phyloP scores from a whole-genome alignment of 2,113 vertebrate species.

The Corythoichthys haematopterus region DNA sequence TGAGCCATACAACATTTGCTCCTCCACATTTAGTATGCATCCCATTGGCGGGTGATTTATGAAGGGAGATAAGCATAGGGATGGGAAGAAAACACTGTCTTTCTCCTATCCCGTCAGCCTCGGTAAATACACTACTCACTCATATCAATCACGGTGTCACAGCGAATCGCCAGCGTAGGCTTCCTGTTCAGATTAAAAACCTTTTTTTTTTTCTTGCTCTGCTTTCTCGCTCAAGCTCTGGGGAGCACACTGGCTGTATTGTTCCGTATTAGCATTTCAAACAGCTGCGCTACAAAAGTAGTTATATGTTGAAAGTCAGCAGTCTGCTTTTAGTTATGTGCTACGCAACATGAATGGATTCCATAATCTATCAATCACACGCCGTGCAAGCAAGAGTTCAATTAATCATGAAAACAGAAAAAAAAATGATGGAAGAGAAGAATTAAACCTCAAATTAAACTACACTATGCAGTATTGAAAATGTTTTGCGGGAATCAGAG shows the following conservation, averaged over 20 bases:
- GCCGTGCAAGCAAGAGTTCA: background rate
- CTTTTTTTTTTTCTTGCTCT: conserved; percentile 69
- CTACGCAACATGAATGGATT: conserved; percentile 21
- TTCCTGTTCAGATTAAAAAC: conserved; percentile 71
- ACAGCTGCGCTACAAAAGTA: conserved; percentile 48
- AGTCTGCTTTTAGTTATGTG: conserved; percentile 37
- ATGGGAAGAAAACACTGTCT: conserved; percentile 74
- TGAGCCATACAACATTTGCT: conserved; percentile 50
- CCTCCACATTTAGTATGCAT: conserved; percentile 67
- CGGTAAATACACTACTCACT: conserved; percentile 74
- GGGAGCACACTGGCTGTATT: conserved; percentile 62
- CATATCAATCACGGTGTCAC: conserved; percentile 77
- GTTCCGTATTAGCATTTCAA: conserved; percentile 61
- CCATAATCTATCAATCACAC: conserved; percentile 33
- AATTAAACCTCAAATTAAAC: conserved; percentile 7
- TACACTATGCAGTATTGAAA: background rate
- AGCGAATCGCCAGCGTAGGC: conserved; percentile 63
- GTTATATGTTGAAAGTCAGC: conserved; percentile 43
- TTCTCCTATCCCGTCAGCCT: conserved; percentile 73
- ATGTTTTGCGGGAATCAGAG: background rate
- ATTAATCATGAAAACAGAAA: conserved; percentile 10
- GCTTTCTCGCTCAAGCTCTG: conserved; percentile 44
- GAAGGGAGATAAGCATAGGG: conserved; percentile 65
- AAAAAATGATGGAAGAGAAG: conserved; percentile 1
- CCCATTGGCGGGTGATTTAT: conserved; percentile 74